Evolutionary conservation across 2,113 vertebrate genomes (phyloP).

Genomic region (Penelope pileata): DNA sequence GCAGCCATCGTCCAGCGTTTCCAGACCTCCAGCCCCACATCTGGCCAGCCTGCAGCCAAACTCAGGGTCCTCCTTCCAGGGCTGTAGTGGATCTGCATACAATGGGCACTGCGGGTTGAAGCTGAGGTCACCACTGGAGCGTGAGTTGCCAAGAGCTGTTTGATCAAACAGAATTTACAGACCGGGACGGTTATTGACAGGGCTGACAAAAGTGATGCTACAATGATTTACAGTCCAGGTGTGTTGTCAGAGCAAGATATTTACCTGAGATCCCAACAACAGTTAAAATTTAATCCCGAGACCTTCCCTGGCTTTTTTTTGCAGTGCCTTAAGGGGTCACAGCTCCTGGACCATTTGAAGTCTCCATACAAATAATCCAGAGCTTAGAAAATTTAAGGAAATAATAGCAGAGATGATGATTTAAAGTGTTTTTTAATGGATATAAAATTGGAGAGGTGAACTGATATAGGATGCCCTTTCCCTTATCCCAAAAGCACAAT

Average conservation of each 20-base stretch:
- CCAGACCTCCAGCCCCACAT: conserved; percentile 17
- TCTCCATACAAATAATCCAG: background rate
- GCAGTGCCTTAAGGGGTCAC: background rate
- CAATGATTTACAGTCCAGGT: conserved; percentile 77
- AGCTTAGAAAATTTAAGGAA: conserved; percentile 8
- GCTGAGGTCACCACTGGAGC: conserved; percentile 52
- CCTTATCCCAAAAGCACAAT: background rate
- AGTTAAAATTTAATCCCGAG: conserved; percentile 70
- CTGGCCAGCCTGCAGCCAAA: conserved; percentile 16
- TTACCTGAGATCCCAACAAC: conserved; percentile 46
- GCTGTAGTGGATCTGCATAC: conserved; percentile 46
- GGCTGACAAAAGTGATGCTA: conserved; percentile 66
- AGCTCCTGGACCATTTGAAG: background rate
- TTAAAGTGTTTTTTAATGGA: conserved; percentile 42
- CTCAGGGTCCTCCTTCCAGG: conserved; percentile 11
- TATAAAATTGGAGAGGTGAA: conserved; percentile 49
- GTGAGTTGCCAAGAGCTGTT: conserved; percentile 32
- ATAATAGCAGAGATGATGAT: background rate
- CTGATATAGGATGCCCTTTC: conserved; percentile 35
- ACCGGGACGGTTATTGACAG: conserved; percentile 67
- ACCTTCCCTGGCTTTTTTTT: background rate
- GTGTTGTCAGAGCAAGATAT: conserved; percentile 69
- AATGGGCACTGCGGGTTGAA: conserved; percentile 61
- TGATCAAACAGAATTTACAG: conserved; percentile 64
- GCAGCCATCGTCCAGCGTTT: background rate